These are phyloP conservation scores for Heliconius erato DNA, from an alignment of 2,888 invertebrate species.

Conservation along the genomic window DNA sequence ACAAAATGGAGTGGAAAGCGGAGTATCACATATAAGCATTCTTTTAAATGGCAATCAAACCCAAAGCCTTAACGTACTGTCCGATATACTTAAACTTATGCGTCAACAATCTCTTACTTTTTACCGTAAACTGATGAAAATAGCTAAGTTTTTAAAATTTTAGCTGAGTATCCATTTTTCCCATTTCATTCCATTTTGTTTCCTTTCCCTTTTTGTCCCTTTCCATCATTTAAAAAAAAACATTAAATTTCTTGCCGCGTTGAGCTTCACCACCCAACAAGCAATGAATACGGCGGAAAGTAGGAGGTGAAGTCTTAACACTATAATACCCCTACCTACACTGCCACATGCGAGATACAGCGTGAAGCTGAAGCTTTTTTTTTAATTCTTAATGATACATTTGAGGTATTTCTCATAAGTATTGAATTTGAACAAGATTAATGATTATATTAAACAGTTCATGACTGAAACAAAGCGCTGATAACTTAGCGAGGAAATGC, in stretches of 20 bases:
- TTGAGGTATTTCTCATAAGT: not conserved
- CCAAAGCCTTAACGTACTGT: no score
- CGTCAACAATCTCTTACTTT: no score
- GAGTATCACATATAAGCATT: no score
- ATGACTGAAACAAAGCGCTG: conserved; percentile 51
- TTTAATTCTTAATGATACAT: not conserved
- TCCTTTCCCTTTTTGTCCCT: no score
- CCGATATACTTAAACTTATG: no score
- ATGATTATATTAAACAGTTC: conserved; percentile 50
- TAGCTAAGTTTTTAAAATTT: no score
- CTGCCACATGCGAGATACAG: not conserved
- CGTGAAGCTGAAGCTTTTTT: not conserved
- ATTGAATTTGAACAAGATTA: conserved; percentile 45
- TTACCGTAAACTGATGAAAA: no score
- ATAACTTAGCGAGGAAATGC: conserved; percentile 48
- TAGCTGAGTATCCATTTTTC: no score
- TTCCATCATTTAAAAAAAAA: no score
- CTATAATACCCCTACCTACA: not conserved
- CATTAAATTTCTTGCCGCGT: not conserved
- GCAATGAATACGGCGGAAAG: not conserved
- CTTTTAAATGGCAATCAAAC: no score
- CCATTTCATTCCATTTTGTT: no score
- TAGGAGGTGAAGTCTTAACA: not conserved
- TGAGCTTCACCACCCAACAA: not conserved
- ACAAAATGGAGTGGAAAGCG: no score